Conservation (phyloP, 2,888 invertebrate species). For the Elgonia sp. region DNA sequence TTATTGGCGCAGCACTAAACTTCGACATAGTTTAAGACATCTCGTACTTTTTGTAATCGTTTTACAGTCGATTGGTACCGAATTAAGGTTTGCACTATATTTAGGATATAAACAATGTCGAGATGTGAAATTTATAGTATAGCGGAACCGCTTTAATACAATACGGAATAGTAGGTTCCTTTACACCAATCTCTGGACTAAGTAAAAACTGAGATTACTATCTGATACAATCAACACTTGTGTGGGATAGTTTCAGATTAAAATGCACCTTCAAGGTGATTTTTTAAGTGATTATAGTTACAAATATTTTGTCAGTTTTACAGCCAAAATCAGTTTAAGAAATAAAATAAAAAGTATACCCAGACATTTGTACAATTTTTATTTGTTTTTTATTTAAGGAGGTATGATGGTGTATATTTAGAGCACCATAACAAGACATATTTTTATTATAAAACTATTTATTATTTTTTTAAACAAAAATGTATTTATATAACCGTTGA, state of each 20-base stretch:
- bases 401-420: too few species aligned
- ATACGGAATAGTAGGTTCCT: conserved; percentile 42
- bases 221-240: conserved; percentile 84
- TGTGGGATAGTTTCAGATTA: conserved; percentile 81
- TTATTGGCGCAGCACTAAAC: neutral
- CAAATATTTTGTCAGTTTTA: too few species aligned
- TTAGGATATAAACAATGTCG: conserved; percentile 52
- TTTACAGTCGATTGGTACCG: conserved; percentile 51
- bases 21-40: neutral
- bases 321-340: too few species aligned
- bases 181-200: conserved; percentile 80
- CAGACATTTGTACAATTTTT: too few species aligned
- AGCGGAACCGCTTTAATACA: conserved; percentile 33
- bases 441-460: too few species aligned
- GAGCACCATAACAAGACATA: too few species aligned
- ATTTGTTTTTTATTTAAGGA: too few species aligned
- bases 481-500: too few species aligned
- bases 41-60: conserved; percentile 24
- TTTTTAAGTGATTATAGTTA: too few species aligned
- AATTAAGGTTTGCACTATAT: conserved; percentile 41
- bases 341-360: too few species aligned
- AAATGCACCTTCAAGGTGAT: conserved; percentile 76
- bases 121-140: conserved; percentile 39
- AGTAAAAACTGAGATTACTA: conserved; percentile 86
- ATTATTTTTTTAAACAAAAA: too few species aligned